Conservation (phyloP, 1,140 invertebrate species). For the Branchinecta lindahli region DNA sequence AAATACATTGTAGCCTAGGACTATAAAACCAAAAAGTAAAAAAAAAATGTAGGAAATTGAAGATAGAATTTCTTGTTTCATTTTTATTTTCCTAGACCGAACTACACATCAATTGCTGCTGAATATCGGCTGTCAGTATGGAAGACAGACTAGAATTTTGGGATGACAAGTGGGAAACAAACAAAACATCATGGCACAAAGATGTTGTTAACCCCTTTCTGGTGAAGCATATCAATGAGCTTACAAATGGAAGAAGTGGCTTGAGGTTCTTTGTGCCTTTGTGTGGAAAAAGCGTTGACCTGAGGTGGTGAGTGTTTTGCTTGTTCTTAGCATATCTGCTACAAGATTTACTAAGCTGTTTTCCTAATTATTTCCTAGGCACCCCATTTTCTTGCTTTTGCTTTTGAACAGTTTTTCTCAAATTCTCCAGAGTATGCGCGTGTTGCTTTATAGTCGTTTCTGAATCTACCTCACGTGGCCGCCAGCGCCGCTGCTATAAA, state of each 20-base stretch:
- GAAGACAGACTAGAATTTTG: conserved; percentile 18
- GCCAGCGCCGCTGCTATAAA: too few species aligned
- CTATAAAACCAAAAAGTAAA: too few species aligned
- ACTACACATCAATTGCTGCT: too few species aligned
- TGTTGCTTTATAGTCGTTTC: too few species aligned
- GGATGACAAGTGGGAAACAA: conserved; percentile 19
- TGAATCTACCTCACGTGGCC: too few species aligned
- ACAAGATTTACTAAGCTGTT: background rate
- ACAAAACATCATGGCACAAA: conserved; percentile 22
- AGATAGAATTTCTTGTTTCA: too few species aligned
- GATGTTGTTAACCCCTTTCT: conserved; percentile 21
- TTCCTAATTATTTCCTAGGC: background rate
- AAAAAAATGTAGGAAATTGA: too few species aligned
- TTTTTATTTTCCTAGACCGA: too few species aligned
- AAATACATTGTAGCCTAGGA: too few species aligned
- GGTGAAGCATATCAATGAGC: conserved; percentile 6
- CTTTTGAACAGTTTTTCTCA: background rate
- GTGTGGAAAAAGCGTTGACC: conserved; percentile 22
- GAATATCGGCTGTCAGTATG: background rate
- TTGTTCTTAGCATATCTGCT: background rate
- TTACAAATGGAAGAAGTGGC: background rate
- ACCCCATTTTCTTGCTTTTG: background rate
- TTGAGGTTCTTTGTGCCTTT: conserved; percentile 22
- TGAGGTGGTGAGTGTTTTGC: conserved; percentile 15
- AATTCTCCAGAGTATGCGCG: too few species aligned